Base-by-base conservation (phyloP, 2,113 vertebrate species). In the Neogobius melanostomus region DNA sequence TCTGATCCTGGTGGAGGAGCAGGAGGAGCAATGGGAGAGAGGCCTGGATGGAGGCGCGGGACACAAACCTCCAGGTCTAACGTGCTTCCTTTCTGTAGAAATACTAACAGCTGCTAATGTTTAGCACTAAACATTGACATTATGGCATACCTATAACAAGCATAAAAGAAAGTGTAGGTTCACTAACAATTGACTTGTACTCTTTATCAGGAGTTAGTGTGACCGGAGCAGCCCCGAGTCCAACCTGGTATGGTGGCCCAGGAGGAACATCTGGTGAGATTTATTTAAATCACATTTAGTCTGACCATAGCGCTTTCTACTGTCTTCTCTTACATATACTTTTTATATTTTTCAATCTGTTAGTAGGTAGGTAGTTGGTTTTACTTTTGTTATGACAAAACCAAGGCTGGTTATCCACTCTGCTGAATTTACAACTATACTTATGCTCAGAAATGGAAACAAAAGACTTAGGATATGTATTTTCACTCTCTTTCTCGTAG, bases 1-100 rank as follows among this genome's bases (percentile, higher is more conserved):
- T 0, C 92, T 97, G 36, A 91, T 97, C 52, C 80, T 96, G 85
- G 93, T 96, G 87, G 93, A 95, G 21, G 94, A 93, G 66, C 91
- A 90, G 4, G 87, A 83, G 81, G 75, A 56, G 85, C 81, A 0
- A 57, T 87, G 0, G 85, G 90, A 89, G 78, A 78, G 43, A 64
- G 65, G 57, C 60, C 21, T 47, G 52, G 68, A 28, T 14, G 73
- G 53, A 16, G 84, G 82, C 70, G 78, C 73, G 50, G 79, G 66
- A 43, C 59, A 9, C 59, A 44, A 44, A 44, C 59, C 59, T 44
- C 59, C 59, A 61, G 59, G 59, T 61, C 59, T 14, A 2, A 21
- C 21, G 28, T 36, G 4, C 28, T 5, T 36, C 28, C 28, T 36
- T 36, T 36, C 28, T 36, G 28, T 36, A 56, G 17, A 28, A 53